Base-by-base conservation (phyloP, 2,888 invertebrate genomes). In the Cantharis rustica region DNA sequence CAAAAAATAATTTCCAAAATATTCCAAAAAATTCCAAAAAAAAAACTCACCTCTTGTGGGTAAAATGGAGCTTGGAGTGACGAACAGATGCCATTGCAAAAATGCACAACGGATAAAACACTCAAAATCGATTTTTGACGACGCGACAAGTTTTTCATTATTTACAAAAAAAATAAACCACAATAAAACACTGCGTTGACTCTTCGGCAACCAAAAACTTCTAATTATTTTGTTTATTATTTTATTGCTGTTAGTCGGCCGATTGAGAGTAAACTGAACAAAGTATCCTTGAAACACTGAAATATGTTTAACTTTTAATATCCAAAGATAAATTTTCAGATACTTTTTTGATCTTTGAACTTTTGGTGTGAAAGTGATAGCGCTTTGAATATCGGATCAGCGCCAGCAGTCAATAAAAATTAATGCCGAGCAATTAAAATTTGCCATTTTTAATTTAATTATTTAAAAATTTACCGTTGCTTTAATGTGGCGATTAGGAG, bases 31-130 rank as follows among this genome's bases (percentile, higher is more conserved):
- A 10, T 17, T 17, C 1, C 1, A 1, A n/a, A n/a, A n/a, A n/a
- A 64, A 31, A 20, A n/a, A 82, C 92, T 89, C 88, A 95, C 95
- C 92, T 95, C 95, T 84, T 92, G 91, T 0, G 95, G 95, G 86
- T 95, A 96, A 87, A 96, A 96, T 0, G 95, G 95, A 1, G 95
- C 95, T 85, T 95, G 95, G 1, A 96, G 88, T 0, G 95, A 95
- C 1, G 95, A 95, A 87, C 95, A 95, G 79, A 95, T 92, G 1
- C 95, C 95, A 86, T 95, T 95, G 83, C 94, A 95, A 87, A 96
- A 95, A 88, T 96, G 95, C 16, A 95, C 94, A 79, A 95, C 91
- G 27, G 94, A 93, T 85, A 96, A 95, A 66, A 95, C 93, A 61
- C 94, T 89, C 63, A 95, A 90, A 1, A 94, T 95, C 82, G 93